Percentiles rank a stretch among this genome's conserved stretches.
phyloP scores from a whole-genome alignment of 2,113 vertebrate genomes.

The Terrapene triunguis region DNA sequence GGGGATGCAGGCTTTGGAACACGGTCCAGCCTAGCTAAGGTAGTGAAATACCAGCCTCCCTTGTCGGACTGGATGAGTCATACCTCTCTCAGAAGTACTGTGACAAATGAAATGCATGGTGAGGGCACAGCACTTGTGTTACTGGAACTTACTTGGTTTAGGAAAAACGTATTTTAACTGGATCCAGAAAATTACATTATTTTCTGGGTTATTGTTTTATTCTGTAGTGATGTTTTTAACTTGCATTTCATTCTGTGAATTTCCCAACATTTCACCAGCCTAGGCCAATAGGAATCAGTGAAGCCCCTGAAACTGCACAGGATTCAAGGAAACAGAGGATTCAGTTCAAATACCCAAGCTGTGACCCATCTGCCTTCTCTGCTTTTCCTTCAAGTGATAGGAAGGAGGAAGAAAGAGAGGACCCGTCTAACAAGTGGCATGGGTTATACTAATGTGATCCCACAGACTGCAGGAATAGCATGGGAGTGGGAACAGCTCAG shows the following conservation, averaged over 20 bases:
- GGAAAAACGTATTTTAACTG: neutral
- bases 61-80: neutral
- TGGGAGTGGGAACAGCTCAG: neutral
- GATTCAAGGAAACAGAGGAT: accelerated
- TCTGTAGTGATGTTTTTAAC: neutral
- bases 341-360: neutral
- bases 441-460: neutral
- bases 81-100: neutral
- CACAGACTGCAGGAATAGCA: neutral
- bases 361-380: neutral
- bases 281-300: neutral
- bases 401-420: neutral
- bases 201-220: neutral
- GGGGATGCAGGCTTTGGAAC: accelerated
- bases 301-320: neutral
- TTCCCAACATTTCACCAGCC: neutral
- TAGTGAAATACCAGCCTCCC: neutral
- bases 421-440: neutral
- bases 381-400: neutral
- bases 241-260: neutral
- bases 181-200: accelerated
- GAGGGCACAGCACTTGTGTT: neutral
- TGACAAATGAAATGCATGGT: neutral
- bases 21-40: accelerated
- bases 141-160: accelerated